These are phyloP conservation scores for Megaceryle alcyon DNA, from an alignment of 2,797 vertebrate genomes.

Conservation along the genomic window DNA sequence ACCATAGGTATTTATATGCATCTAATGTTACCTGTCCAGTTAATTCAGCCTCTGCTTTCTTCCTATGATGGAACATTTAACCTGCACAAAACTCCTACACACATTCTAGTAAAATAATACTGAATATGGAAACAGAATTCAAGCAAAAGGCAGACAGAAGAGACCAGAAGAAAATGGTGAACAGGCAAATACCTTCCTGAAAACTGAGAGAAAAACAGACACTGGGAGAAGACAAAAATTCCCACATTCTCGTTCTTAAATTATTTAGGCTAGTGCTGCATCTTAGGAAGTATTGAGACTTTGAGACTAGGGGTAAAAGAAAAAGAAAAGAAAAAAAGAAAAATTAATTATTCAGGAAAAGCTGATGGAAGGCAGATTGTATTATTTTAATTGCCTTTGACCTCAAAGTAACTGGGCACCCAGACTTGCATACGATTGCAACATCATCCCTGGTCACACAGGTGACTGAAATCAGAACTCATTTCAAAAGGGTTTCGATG, in stretches of 20 bases:
- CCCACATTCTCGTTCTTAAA: neutral
- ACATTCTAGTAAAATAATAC: neutral
- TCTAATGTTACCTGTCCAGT: neutral
- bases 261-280: neutral
- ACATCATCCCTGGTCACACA: neutral
- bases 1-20: neutral
- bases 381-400: constrained; percentile 3
- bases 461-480: constrained; percentile 1
- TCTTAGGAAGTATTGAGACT: neutral
- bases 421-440: neutral
- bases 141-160: neutral
- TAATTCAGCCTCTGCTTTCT: neutral
- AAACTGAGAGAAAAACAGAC: neutral
- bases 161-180: neutral
- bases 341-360: neutral
- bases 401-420: neutral
- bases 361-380: neutral
- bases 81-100: neutral
- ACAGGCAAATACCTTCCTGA: neutral
- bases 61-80: neutral
- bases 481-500: neutral
- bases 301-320: neutral
- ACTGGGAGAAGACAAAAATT: neutral
- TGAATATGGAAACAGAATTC: neutral
- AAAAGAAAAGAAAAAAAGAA: neutral